Base-by-base conservation (phyloP, 2,888 invertebrate genomes). In the Anticlea derivata region DNA sequence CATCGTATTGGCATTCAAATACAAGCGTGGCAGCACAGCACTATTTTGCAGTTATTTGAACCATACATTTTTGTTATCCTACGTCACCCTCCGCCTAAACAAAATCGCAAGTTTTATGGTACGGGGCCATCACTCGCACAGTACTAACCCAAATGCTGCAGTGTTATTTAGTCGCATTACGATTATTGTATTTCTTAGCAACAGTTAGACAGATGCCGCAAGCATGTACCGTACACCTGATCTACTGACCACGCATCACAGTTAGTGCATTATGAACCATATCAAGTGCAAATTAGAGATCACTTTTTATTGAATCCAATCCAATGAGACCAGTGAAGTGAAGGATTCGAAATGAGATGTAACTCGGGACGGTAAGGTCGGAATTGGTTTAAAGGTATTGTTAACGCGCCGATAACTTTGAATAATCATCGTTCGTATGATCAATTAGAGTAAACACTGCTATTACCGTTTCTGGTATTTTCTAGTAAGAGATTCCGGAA, bases 181-280 rank as follows among this genome's bases (percentile, higher is more conserved):
- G 53, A 52, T 53, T 46, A 61, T 62, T 61, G 50, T 55, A 65
- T 70, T 69, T 66, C 68, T 62, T 60, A 64, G 66, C 67, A 70
- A 78, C 78, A 73, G 79, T 76, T 76, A 78, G 55, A 58, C 66
- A 70, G 67, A 68, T 73, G 66, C 70, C 58, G 60, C 60, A 56
- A 58, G 59, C 61, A 63, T 39, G 68, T 78, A 82, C 82, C 77
- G 80, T 81, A 75, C 63, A 63, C 59, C 61, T 68, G 68, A 61
- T 64, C 72, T 50, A 73, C 78, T 80, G 78, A 78, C 78, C 79
- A 73, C 50, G 4, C 34, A 34, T 31, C 20, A 12, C 39, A 40
- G 39, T 10, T 35, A 44, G 4, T 33, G 48, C 10, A 58, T 47
- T 52, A 49, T 27, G 11, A 47, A 53, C 56, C 39, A 29, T 58